Conservation (phyloP, 2,797 vertebrate genomes). For the Silurus aristotelis region DNA sequence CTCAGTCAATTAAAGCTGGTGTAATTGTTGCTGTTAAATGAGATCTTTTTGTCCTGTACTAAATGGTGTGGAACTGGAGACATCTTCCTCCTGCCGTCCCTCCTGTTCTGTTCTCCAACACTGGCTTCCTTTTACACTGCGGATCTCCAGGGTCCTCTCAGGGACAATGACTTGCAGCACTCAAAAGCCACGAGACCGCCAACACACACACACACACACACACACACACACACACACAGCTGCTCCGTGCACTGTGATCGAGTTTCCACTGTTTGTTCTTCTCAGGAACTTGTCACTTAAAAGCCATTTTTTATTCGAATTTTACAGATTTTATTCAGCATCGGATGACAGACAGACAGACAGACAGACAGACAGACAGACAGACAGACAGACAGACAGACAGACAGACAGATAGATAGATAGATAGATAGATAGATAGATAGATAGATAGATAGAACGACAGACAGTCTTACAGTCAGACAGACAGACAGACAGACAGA, state of each 20-base stretch:
- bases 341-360: no score
- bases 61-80: constrained; percentile 83
- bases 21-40: constrained; percentile 89
- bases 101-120: constrained; percentile 43
- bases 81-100: constrained; percentile 37
- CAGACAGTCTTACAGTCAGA: no score
- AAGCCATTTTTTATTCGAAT: no score
- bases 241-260: background rate
- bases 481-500: no score
- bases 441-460: no score
- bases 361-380: no score
- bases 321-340: no score
- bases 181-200: background rate
- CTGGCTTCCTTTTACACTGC: constrained; percentile 45
- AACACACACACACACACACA: constrained; percentile 9
- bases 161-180: background rate
- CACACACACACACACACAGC: constrained; percentile 1
- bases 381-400: no score
- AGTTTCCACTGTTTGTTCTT: no score
- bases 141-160: constrained; percentile 29
- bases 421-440: no score
- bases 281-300: no score
- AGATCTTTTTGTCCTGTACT: constrained; percentile 88
- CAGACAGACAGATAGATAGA: no score
- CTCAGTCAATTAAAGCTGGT: constrained; percentile 85